Conservation (phyloP, 2,113 vertebrate genomes). For the Urocynchramus pylzowi region DNA sequence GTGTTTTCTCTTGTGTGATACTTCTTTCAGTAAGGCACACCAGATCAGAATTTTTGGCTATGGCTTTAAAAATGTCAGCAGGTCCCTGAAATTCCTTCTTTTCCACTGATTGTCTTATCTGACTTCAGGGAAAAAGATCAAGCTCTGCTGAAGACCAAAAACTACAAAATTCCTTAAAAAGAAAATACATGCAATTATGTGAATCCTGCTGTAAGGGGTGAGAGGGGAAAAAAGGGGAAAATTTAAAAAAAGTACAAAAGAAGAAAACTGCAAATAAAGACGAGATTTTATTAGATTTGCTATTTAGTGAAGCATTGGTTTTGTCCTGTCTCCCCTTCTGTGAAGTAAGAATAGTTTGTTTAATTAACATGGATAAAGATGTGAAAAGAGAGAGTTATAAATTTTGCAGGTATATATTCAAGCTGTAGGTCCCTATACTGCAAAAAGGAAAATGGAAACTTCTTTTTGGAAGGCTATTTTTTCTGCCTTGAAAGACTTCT, state of each 20-base stretch:
- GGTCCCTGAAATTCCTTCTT: background rate
- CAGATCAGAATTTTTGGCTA: background rate
- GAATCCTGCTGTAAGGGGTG: background rate
- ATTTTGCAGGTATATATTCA: background rate
- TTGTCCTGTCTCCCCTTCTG: background rate
- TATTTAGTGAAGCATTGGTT: background rate
- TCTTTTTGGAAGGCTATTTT: background rate
- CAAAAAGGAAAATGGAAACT: background rate
- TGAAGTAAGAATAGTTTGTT: background rate
- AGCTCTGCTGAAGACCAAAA: background rate
- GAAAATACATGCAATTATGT: background rate
- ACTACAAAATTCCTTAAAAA: background rate
- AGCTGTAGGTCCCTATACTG: background rate
- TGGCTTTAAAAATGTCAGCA: background rate
- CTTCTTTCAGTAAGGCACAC: background rate
- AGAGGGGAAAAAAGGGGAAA: background rate
- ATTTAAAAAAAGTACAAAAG: background rate
- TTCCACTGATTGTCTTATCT: background rate
- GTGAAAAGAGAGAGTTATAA: background rate
- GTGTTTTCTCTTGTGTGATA: rapidly evolving
- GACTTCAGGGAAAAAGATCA: background rate
- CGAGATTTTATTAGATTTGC: too few species aligned
- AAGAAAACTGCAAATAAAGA: background rate
- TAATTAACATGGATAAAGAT: background rate
- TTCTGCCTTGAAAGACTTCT: background rate